phyloP scores from a whole-genome alignment of 2,113 vertebrate genomes.

The Microtus pennsylvanicus region DNA sequence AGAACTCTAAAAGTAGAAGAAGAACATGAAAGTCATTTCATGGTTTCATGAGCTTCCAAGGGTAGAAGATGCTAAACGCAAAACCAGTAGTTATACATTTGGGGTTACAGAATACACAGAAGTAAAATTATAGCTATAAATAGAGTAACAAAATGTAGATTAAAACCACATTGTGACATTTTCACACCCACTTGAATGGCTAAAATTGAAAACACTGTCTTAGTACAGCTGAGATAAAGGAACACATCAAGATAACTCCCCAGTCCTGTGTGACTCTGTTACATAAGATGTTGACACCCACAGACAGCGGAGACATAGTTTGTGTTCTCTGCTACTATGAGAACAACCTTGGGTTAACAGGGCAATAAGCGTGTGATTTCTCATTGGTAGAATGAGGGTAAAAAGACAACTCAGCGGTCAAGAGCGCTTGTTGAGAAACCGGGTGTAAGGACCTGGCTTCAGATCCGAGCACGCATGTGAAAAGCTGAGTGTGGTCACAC shows the following conservation, averaged over 20 bases:
- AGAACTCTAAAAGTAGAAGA: not conserved
- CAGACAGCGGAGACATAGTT: not conserved
- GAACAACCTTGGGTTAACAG: not conserved
- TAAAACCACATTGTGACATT: not conserved
- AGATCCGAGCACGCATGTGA: too few relatives aligned
- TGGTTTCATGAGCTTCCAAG: not conserved
- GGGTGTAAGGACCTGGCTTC: not conserved
- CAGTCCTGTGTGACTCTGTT: not conserved
- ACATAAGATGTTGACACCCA: not conserved
- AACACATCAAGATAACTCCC: too few relatives aligned
- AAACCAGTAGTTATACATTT: not conserved
- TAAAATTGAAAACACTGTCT: conserved; percentile 14
- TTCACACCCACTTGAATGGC: not conserved
- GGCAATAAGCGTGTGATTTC: not conserved
- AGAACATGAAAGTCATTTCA: not conserved
- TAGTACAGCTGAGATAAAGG: not conserved
- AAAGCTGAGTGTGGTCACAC: too few relatives aligned
- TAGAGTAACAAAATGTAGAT: conserved; percentile 23
- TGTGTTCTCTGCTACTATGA: not conserved
- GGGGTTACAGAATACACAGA: not conserved
- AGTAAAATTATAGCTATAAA: not conserved
- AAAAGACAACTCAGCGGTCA: not conserved
- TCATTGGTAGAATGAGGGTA: not conserved
- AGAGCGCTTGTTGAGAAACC: not conserved
- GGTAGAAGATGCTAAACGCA: not conserved